Conservation (phyloP, 1,140 invertebrate species). For the Anoplophora glabripennis region DNA sequence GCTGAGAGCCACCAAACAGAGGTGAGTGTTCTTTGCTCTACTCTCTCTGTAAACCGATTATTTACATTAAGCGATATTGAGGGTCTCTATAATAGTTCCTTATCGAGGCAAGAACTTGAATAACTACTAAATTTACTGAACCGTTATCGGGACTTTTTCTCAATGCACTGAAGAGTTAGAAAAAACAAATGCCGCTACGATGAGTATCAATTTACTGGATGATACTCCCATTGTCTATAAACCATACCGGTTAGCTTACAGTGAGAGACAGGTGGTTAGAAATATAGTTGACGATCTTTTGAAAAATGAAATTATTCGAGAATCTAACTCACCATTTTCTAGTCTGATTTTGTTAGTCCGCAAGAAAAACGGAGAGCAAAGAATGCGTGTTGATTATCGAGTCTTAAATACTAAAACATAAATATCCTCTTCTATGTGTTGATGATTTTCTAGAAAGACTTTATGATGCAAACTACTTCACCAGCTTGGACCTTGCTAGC, state of each 20-base stretch:
- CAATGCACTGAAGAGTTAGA: too few species aligned
- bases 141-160: too few species aligned
- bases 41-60: too few species aligned
- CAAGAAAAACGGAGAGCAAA: slow-evolving; percentile 42
- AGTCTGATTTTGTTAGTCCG: slow-evolving; percentile 44
- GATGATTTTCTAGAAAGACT: slow-evolving; percentile 45
- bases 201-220: slow-evolving; percentile 8
- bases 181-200: too few species aligned
- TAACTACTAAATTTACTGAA: too few species aligned
- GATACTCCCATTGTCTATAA: slow-evolving; percentile 14
- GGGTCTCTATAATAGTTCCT: too few species aligned
- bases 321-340: slow-evolving; percentile 38
- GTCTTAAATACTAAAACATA: slow-evolving; percentile 13
- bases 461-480: slow-evolving; percentile 30
- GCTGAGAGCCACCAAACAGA: too few species aligned
- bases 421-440: slow-evolving; percentile 35
- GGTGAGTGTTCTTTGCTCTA: too few species aligned
- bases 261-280: slow-evolving; percentile 14
- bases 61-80: too few species aligned
- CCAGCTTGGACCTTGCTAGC: slow-evolving; percentile 31
- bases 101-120: too few species aligned
- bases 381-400: slow-evolving; percentile 46
- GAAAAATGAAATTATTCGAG: slow-evolving; percentile 26
- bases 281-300: slow-evolving; percentile 18
- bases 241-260: slow-evolving; percentile 18